These are phyloP conservation scores for Leistus spinibarbis DNA, from an alignment of 2,888 invertebrate species.

Conservation along the genomic window DNA sequence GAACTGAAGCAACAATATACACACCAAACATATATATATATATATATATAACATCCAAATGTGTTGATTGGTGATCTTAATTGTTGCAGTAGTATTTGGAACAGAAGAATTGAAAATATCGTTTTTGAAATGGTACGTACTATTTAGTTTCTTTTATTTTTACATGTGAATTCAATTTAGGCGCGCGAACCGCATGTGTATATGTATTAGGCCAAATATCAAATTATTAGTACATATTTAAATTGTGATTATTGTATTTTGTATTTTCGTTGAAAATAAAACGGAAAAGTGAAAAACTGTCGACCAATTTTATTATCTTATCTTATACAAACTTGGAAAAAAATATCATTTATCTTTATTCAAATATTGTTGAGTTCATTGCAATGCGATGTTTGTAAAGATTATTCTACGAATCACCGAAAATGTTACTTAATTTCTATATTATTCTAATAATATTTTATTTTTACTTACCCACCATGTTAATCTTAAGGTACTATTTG, in stretches of 20 bases:
- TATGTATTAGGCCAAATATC: too few relatives aligned
- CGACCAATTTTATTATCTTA: background rate
- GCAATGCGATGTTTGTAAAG: background rate
- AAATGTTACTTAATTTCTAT: too few relatives aligned
- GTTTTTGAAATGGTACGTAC: slow-evolving; percentile 32
- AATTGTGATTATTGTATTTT: too few relatives aligned
- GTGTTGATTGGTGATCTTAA: background rate
- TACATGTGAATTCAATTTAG: background rate
- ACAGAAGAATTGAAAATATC: background rate
- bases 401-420: background rate
- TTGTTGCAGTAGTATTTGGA: background rate
- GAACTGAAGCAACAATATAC: background rate
- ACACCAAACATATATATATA: background rate
- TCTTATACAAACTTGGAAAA: background rate
- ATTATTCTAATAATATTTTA: too few relatives aligned
- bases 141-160: slow-evolving; percentile 1
- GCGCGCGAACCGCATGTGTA: background rate
- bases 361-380: slow-evolving; percentile 7
- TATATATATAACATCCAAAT: too few relatives aligned
- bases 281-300: too few relatives aligned
- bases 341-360: background rate
- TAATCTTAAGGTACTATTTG: too few relatives aligned
- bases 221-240: background rate
- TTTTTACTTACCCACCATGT: too few relatives aligned
- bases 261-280: too few relatives aligned